Base-by-base conservation (phyloP, 2,888 invertebrate species). In the Harmothoe impar region DNA sequence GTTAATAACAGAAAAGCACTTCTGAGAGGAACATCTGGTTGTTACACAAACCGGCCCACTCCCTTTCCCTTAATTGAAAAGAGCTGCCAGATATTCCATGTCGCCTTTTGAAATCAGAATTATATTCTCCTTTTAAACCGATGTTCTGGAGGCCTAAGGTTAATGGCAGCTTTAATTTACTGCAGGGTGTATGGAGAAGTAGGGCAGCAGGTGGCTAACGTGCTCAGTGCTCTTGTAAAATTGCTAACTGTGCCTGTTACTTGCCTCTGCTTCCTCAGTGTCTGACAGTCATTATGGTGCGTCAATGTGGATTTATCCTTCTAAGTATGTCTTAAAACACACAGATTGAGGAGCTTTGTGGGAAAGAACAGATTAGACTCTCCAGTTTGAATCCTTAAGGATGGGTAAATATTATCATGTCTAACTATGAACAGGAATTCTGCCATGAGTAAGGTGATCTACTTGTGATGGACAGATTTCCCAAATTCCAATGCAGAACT, bases 311-410 rank as follows among this genome's bases (percentile, higher is more conserved):
- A 62, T 62, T 62, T 62, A 62, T 62, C 20, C n/a, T n/a, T 15
- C 62, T 62, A 3, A 3, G n/a, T 62, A 7, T 62, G 62, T 62
- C 15, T 62, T 62, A 62, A 62, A 62, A 62, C 62, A 20, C 3
- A n/a, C 20, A 62, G n/a, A 62, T 62, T 20, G 62, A 62, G 62
- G 62, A 62, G 62, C 7, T n/a, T 20, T 3, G 1, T 3, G 15
- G 62, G 12, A n/a, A 15, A 62, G 62, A 62, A 62, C 62, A n/a
- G 62, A 62, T 62, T 62, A 62, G 62, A 62, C 23, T 62, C 62
- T 5, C 12, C 3, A 3, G n/a, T n/a, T 20, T 62, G 62, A 20
- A n/a, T 62, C 62, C 3, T 62, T 62, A 62, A 62, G 62, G 20
- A 15, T 62, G 23, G 62, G 62, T 62, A 62, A 62, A 62, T 62